Conservation (phyloP, 1,140 invertebrate genomes). For the Scaptomyza graminum region DNA sequence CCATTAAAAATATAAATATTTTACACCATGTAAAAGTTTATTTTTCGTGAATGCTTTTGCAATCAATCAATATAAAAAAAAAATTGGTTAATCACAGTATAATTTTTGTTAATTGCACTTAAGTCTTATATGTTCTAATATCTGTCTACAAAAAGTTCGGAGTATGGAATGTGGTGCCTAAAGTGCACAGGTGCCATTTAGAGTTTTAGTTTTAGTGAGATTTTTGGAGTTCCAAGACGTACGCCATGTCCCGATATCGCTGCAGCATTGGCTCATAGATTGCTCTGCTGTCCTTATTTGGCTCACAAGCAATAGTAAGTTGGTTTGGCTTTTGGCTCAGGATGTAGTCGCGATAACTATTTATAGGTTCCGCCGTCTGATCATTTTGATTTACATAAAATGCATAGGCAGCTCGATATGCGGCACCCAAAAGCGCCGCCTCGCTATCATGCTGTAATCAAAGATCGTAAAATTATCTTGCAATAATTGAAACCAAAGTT, state of each 20-base stretch:
- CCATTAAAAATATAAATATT: background rate
- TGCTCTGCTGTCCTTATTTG: constrained; percentile 87
- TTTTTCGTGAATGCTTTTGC: constrained; percentile 60
- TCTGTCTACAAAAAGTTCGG: constrained; percentile 18
- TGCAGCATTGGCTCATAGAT: constrained; percentile 88
- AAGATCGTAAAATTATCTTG: background rate
- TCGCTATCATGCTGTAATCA: constrained; percentile 88
- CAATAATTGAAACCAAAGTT: background rate
- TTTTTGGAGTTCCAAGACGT: constrained; percentile 35
- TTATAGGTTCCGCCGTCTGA: background rate
- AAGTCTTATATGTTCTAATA: constrained; percentile 45
- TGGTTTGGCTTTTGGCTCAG: constrained; percentile 64
- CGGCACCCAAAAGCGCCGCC: constrained; percentile 93
- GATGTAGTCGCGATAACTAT: constrained; percentile 70
- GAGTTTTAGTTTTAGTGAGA: constrained; percentile 10
- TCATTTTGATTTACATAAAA: constrained; percentile 67
- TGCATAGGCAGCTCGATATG: constrained; percentile 91
- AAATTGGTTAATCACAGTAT: constrained; percentile 66
- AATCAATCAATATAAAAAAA: constrained; percentile 69
- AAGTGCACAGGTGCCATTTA: constrained; percentile 13
- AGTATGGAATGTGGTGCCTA: constrained; percentile 40
- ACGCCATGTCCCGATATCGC: constrained; percentile 85
- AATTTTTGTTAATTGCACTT: constrained; percentile 76
- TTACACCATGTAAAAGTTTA: constrained; percentile 57
- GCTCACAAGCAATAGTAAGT: constrained; percentile 85